Base-by-base conservation (phyloP, 2,888 invertebrate species). In the Drosophila melanocephala region DNA sequence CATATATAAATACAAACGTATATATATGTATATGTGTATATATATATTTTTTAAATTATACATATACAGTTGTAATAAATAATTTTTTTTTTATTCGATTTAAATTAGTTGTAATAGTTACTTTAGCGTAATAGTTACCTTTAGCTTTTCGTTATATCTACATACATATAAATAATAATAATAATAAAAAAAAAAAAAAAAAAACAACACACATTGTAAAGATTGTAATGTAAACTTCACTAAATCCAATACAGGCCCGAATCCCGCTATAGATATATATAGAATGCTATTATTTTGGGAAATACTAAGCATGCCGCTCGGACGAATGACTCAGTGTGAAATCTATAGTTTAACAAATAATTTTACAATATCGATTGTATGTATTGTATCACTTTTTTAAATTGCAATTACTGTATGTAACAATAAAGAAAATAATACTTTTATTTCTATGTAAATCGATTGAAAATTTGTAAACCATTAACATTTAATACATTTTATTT, bases 61-160 rank as follows among this genome's bases (percentile, higher is more conserved):
- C 39, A 57, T 56, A 37, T 28, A 28, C 26, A 59, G 7, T n/a
- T 50, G 39, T 60, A 60, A 44, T 30, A 42, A 56, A 66, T 52
- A 71, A 70, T 68, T 73, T 78, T 78, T 76, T 76, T 79, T 78
- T 52, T 55, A 77, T 67, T 79, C 69, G 73, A 79, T 77, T 64
- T 72, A 77, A 79, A 61, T 74, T 79, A 84, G 68, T 85, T 82
- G 51, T 85, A 85, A 88, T 73, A 80, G 80, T 75, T 88, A 85
- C 70, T 79, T 75, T 85, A 85, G 85, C 77, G 60, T 85, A 88
- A 86, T 83, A 81, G 81, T 81, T 73, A 80, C 64, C 64, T 81
- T 78, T 83, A 87, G 74, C 78, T 79, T 73, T 69, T 85, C 81
- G 79, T 79, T 81, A 81, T 60, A 72, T 87, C 51, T 82, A 79